A percentile compares a stretch with the other conserved stretches of the same genome.
These are phyloP conservation scores for Silurus aristotelis DNA, from an alignment of 2,797 vertebrate species.

Conservation along the genomic window DNA sequence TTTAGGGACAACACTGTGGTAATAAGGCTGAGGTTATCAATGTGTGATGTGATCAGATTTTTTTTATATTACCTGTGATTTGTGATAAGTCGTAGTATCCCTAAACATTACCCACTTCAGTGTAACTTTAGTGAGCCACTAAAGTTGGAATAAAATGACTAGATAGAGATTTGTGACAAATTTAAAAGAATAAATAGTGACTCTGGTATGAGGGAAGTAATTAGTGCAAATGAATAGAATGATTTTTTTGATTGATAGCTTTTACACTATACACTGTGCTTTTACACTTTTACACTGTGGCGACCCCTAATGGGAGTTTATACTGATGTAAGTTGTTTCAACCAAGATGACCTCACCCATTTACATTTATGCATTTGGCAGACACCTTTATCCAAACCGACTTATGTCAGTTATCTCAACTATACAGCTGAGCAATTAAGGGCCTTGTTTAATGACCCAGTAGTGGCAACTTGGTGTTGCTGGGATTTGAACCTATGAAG, in stretches of 20 bases:
- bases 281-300: no score
- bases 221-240: not conserved
- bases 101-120: not conserved
- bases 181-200: not conserved
- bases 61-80: not conserved
- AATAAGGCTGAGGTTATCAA: not conserved
- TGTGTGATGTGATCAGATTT: not conserved
- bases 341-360: not conserved
- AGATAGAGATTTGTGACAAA: not conserved
- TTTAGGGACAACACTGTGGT: not conserved
- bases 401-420: no score
- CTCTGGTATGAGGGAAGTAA: not conserved
- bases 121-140: not conserved
- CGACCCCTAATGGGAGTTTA: no score
- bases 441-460: no score
- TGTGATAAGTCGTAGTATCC: not conserved
- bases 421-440: no score
- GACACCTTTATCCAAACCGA: no score
- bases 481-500: no score
- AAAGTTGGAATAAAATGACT: not conserved
- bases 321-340: not conserved
- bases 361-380: no score
- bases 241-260: not conserved
- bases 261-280: not conserved
- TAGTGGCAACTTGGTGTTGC: no score